Evolutionary conservation across 2,888 invertebrate species (phyloP), one percentile per base, ranked within the genome.

Genomic region (Leptinotarsa juncta): DNA sequence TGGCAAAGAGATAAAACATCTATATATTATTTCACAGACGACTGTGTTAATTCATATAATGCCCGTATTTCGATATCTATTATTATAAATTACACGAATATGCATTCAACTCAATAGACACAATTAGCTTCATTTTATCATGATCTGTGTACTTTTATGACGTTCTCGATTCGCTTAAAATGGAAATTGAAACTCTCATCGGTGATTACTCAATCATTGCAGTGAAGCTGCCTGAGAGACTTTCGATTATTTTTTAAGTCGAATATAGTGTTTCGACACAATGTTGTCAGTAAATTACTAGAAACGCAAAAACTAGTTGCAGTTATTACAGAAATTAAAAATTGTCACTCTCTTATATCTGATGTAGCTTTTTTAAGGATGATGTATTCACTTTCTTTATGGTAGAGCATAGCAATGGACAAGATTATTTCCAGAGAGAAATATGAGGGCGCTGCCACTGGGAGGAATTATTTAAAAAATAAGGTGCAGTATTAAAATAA

Each of bases 81-180:
- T 51, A 51, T 7, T 15, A 51, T 51, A n/a, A 51, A 15, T 51
- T n/a, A 51, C 51, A 51, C 51, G n/a, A 51, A 42, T 42, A 42
- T 10, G 10, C 10, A 51, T 51, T 51, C 51, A 4, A 51, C 51
- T n/a, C 51, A 16, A 51, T 51, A 15, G 7, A 51, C 51, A 51
- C 51, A 51, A 51, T 15, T 51, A 51, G 51, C 51, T 51, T 3
- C 4, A 51, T 51, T 51, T 51, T 16, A 51, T 15, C 15, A n/a
- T 51, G n/a, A 15, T 51, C 51, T 15, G n/a, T 14, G 51, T 51
- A 5, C 51, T 15, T 16, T 16, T 51, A n/a, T 51, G n/a, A 51
- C n/a, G n/a, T 51, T 51, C 51, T 51, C 51, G 51, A 51, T 51
- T n/a, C 51, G 51, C 51, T 51, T 51, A n/a, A 51, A 51, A 16